Base-by-base conservation (phyloP, 2,888 invertebrate genomes). In the Eupithecia exiguata region DNA sequence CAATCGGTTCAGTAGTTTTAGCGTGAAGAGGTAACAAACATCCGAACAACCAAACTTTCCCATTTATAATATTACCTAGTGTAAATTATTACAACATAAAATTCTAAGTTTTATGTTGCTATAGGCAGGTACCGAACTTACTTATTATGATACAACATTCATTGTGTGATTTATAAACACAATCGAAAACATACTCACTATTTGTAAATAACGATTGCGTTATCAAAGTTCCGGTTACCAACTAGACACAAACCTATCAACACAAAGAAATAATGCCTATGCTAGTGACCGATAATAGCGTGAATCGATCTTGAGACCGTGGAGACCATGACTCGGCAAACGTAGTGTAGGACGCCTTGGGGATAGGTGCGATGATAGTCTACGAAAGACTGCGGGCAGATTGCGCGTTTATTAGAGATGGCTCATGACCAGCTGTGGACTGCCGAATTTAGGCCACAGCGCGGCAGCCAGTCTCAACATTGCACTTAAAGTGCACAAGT, bases 231-330 rank as follows among this genome's bases (percentile, higher is more conserved):
- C 76, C 76, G 75, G 76, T 74, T 78, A 73, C 68, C 43, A 74
- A 74, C 73, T 71, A 69, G 74, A 73, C 73, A 79, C n/a, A 72
- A 73, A 76, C 77, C 78, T 79, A 78, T 75, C 62, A 35, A 25
- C 53, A 21, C 25, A 58, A 58, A 25, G 58, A 25, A 58, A 25
- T 21, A 21, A 53, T 46, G 46, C 46, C 46, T 53, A 53, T 53
- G 58, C 58, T 1, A 58, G 12, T 58, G 58, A 58, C 58, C 58
- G 58, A 58, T 58, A 58, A 58, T 14, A 58, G 58, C 14, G 58
- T 58, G 49, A 53, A 3, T 21, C 9, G 25, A 58, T 21, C 58
- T 58, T 58, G 25, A 14, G 58, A 25, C 21, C 21, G 49, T 21
- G 53, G 53, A 21, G 21, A 53, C 53, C 10, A 21, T 3, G 58